Evolutionary conservation across 2,797 vertebrate genomes (phyloP), one percentile per base, ranked within the genome.

Genomic region (Acrocephalus scirpaceus): DNA sequence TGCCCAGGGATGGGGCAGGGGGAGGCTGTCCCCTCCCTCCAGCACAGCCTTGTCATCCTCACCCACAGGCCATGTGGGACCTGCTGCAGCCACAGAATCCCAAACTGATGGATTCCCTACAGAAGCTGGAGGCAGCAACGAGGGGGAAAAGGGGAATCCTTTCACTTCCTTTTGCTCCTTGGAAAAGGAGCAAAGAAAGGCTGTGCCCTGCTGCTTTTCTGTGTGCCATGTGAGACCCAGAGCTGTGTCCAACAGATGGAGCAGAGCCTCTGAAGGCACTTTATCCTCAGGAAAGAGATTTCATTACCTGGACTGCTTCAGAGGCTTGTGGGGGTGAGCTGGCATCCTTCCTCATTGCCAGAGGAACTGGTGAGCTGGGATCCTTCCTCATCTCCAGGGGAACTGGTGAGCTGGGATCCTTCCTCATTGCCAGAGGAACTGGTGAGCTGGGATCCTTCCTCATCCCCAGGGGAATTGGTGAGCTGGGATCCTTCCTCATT

Each of bases 321-420:
- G 65, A 5, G 13, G 8, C 13, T 80, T 27, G 5, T 42, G 50
- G 25, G 15, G 7, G 3, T 10, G 16, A 64, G 16, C 29, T 58
- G 47, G 34, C 53, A 45, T 62, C 50, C 6, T 3, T 13, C 7
- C 32, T 10, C 32, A 7, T 1, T 0, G 38, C 5, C 11, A 16
- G 26, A 36, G 8, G 27, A 38, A 30, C 5, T 30, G n/a, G 4
- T 9, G 47, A 38, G 48, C 21, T 40, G 69, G 25, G 40, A 72
- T 72, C 40, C 32, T 7, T 3, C 10, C 23, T 20, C 3, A 5
- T 8, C 2, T 1, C 30, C 40, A 11, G 11, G 2, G 25, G 25
- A 34, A 27, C 5, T 34, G 69, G 4, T 9, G 70, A 34, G 10
- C 45, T 75, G 48, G 54, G 73, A 75, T 92, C 50, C 5, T n/a